These are phyloP conservation scores for Conus ventricosus DNA, from an alignment of 1,140 invertebrate genomes.

Conservation along the genomic window DNA sequence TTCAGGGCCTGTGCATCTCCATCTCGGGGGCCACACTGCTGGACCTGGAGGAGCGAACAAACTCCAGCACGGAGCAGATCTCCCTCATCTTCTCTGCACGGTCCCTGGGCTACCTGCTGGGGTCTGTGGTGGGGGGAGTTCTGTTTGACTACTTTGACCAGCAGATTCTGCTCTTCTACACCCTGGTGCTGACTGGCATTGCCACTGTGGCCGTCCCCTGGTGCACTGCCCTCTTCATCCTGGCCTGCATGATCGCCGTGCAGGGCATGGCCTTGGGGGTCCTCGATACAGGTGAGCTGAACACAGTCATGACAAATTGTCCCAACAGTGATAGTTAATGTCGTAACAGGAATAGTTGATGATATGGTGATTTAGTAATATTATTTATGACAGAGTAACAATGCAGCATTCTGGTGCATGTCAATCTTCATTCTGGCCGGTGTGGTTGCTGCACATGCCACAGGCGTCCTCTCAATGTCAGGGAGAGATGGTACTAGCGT, in stretches of 20 bases:
- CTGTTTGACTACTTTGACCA: conserved; percentile 73
- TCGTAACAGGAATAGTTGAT: neutral
- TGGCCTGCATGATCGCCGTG: conserved; percentile 68
- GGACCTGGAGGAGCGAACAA: conserved; percentile 68
- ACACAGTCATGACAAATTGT: neutral
- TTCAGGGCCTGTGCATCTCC: conserved; percentile 74
- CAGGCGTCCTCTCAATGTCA: no score
- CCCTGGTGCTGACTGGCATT: conserved; percentile 62
- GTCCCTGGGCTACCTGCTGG: conserved; percentile 71
- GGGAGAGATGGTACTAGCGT: no score
- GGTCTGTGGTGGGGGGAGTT: conserved; percentile 68
- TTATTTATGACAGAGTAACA: neutral
- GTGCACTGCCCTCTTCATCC: conserved; percentile 59
- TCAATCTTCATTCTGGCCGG: no score
- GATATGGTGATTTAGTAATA: neutral
- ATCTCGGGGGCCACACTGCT: conserved; percentile 75
- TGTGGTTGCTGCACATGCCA: no score
- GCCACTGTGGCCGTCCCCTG: conserved; percentile 68
- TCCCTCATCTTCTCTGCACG: conserved; percentile 69
- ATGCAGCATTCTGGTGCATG: neutral
- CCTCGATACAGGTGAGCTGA: conserved; percentile 71
- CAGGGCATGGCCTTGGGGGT: conserved; percentile 74
- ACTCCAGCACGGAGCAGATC: conserved; percentile 64
- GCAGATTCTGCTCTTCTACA: conserved; percentile 64
- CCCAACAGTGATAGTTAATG: neutral